Base-by-base conservation (phyloP, 1,140 invertebrate species). In the Atta cephalotes region DNA sequence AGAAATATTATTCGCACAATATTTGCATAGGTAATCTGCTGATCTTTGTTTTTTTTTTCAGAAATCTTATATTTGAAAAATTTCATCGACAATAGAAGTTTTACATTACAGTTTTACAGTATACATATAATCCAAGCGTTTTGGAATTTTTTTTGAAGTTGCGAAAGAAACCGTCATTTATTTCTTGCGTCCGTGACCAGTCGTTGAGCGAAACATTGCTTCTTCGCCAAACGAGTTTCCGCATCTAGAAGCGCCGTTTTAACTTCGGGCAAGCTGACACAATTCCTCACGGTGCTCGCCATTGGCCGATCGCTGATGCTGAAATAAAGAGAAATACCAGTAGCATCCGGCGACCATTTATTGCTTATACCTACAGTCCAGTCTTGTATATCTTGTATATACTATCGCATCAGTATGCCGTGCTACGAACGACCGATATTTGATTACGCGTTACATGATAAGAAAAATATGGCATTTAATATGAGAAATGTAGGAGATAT, bases 281-380 rank as follows among this genome's bases (percentile, higher is more conserved):
- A 66, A 63, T 81, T 79, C 21, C n/a, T 35, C 62, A n/a, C 5
- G 35, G 16, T 25, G 28, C 21, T 51, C 53, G 66, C 56, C 84
- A 80, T 86, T 58, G 56, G 74, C 76, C 62, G 87, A 86, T 89
- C 84, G 71, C 78, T 89, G 88, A 90, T 90, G 88, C 63, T 66
- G 84, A 89, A 90, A 89, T 90, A 90, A 90, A 90, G 88, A 89
- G 88, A 90, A 89, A 89, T 82, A 63, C 80, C 65, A 45, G 51
- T 53, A 28, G 25, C 31, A 65, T 85, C 70, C 60, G 86, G 88
- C 39, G 62, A 82, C 66, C 71, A 76, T 78, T 89, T 89, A 89
- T 89, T 89, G 77, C 68, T 28, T 25, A 25, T 25, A 86, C 62
- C 28, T 53, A 49, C 76, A 51, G 3, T n/a, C 21, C 58, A 63